A percentile compares a stretch with the other conserved stretches of the same genome.
Evolutionary conservation across 2,888 invertebrate species (phyloP).

Genomic region (Pseudococcus longispinus): DNA sequence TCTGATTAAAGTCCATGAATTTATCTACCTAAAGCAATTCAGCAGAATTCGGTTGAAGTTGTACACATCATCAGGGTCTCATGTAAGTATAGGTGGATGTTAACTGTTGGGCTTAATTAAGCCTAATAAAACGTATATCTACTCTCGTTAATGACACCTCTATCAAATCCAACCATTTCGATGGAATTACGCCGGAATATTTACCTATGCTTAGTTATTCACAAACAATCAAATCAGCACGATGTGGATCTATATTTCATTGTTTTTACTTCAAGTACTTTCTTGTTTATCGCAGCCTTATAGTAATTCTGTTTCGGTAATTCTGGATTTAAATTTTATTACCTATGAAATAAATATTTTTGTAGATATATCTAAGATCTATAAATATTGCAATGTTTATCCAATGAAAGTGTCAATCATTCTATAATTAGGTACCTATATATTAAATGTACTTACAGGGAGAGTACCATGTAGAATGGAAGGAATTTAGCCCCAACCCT

Average conservation of each 20-base stretch:
- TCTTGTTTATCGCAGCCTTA: neutral
- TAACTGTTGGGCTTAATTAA: too few relatives aligned
- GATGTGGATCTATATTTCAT: neutral
- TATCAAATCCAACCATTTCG: neutral
- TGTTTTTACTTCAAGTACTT: neutral
- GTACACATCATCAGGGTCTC: too few relatives aligned
- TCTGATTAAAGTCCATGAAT: too few relatives aligned
- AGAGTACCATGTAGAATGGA: neutral
- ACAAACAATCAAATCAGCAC: too few relatives aligned
- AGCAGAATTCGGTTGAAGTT: too few relatives aligned
- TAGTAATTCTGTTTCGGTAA: neutral
- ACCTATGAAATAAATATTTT: neutral
- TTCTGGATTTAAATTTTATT: neutral
- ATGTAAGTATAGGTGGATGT: too few relatives aligned
- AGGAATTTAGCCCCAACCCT: neutral
- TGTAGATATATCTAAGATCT: neutral
- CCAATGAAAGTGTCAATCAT: too few relatives aligned
- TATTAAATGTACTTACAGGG: neutral
- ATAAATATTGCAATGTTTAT: too few relatives aligned
- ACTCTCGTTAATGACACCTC: neutral
- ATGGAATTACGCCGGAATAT: neutral
- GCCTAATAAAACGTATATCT: too few relatives aligned
- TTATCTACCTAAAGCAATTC: too few relatives aligned
- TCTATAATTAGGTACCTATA: too few relatives aligned
- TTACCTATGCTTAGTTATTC: neutral